Percentiles rank a stretch among this genome's conserved stretches.
Evolutionary conservation across 1,140 invertebrate genomes (phyloP).

Genomic region (Globodera rostochiensis): DNA sequence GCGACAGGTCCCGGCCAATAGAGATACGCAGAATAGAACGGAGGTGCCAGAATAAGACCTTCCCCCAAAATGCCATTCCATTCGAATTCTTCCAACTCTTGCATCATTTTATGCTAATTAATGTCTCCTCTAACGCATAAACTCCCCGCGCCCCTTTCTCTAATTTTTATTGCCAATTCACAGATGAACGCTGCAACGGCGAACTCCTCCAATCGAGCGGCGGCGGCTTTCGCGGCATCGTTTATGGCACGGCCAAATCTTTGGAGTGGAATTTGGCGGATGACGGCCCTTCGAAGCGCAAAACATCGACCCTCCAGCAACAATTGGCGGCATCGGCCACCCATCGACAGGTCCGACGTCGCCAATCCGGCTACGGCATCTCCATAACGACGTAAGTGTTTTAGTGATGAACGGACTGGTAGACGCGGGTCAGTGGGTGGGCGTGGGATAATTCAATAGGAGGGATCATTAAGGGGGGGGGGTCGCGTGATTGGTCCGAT

Average conservation of each 20-base stretch:
- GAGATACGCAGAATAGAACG: background rate
- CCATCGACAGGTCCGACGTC: constrained; percentile 41
- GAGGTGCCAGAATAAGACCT: background rate
- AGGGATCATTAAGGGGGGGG: background rate
- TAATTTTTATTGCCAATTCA: constrained; percentile 32
- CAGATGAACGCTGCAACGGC: constrained; percentile 59
- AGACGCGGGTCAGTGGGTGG: no score
- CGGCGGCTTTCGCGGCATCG: background rate
- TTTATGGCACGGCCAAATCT: constrained; percentile 18
- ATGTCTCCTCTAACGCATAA: no score
- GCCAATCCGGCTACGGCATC: constrained; percentile 63
- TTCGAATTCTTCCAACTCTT: background rate
- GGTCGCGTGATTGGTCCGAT: background rate
- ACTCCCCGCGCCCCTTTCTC: background rate
- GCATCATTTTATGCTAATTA: no score
- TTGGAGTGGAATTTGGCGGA: constrained; percentile 21
- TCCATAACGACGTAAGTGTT: constrained; percentile 60
- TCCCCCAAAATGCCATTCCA: background rate
- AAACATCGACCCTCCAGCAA: constrained; percentile 20
- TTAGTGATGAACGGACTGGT: background rate
- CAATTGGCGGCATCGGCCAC: constrained; percentile 16
- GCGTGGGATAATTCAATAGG: constrained; percentile 10
- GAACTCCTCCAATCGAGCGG: constrained; percentile 54
- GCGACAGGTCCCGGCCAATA: background rate
- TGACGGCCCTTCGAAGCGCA: constrained; percentile 26